Evolutionary conservation across 2,113 vertebrate genomes (phyloP).

Genomic region (Leptobrachium ailaonicum): DNA sequence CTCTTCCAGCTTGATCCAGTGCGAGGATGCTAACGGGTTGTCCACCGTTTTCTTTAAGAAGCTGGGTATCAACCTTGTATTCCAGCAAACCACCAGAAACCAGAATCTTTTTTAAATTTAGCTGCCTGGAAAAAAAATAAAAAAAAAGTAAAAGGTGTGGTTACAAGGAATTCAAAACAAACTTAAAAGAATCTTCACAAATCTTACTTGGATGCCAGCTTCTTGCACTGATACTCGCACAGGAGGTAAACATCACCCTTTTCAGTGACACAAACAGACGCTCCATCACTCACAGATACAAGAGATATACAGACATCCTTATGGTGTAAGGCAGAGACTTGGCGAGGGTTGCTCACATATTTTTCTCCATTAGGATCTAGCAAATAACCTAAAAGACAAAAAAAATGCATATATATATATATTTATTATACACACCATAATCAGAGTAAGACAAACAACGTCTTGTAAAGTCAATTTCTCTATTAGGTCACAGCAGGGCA

Average conservation of each 20-base stretch:
- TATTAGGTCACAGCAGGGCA: no score
- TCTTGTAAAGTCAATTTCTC: no score
- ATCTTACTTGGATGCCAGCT: conserved; percentile 91
- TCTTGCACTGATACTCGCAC: conserved; percentile 94
- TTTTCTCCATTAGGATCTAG: conserved; percentile 94
- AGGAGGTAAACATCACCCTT: conserved; percentile 92
- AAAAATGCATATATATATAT: not conserved
- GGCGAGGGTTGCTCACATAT: conserved; percentile 81
- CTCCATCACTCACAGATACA: conserved; percentile 87
- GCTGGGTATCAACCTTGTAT: conserved; percentile 83
- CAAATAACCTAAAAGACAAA: conserved; percentile 79
- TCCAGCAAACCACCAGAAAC: conserved; percentile 88
- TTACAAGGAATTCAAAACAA: no score
- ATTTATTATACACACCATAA: no score
- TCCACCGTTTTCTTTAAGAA: conserved; percentile 83
- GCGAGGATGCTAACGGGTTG: conserved; percentile 83
- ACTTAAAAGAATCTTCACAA: not conserved
- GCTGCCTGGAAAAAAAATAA: conserved; percentile 72
- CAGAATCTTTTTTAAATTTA: conserved; percentile 92
- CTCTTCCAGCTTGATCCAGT: conserved; percentile 90
- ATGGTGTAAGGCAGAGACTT: conserved; percentile 91
- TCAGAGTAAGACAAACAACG: no score
- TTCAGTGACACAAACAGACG: conserved; percentile 90
- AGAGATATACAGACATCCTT: conserved; percentile 83
- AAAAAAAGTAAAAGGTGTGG: not conserved